Evolutionary conservation across 2,113 vertebrate species (phyloP).

Genomic region (Xenus cinereus): DNA sequence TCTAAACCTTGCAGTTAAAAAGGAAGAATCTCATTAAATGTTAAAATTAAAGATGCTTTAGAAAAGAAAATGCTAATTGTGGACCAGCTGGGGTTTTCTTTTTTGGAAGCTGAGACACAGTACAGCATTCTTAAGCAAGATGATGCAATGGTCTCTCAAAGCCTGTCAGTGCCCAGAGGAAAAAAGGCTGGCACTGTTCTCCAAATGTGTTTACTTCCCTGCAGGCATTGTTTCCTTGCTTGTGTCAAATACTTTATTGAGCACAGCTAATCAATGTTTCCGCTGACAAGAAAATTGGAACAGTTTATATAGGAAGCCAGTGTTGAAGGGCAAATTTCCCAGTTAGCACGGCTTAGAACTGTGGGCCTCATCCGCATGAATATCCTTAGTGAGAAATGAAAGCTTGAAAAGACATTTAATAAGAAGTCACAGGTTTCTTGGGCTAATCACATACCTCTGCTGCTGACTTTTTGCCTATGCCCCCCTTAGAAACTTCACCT

Average conservation of each 20-base stretch:
- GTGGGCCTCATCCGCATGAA: neutral
- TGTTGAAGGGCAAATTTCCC: conserved; percentile 45
- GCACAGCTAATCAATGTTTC: conserved; percentile 65
- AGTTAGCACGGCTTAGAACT: neutral
- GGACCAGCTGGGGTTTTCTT: conserved; percentile 24
- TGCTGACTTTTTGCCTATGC: neutral
- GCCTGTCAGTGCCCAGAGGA: conserved; percentile 30
- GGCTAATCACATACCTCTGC: neutral
- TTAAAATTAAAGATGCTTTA: conserved; percentile 17
- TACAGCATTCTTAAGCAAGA: conserved; percentile 31
- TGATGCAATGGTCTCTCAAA: conserved; percentile 52
- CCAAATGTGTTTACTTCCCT: conserved; percentile 58
- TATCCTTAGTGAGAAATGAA: neutral
- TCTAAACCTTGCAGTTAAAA: neutral
- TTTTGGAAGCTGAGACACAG: conserved; percentile 25
- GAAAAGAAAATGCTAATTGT: conserved; percentile 31
- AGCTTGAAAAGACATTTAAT: neutral
- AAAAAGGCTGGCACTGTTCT: conserved; percentile 64
- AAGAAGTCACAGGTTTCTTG: neutral
- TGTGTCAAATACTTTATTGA: conserved; percentile 68
- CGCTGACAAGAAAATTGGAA: conserved; percentile 50
- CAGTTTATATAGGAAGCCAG: conserved; percentile 44
- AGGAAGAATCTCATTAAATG: conserved; percentile 15
- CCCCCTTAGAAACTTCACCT: neutral
- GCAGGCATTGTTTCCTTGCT: conserved; percentile 56